phyloP scores from a whole-genome alignment of 2,797 vertebrate species.

The Cichlasoma orientale region DNA sequence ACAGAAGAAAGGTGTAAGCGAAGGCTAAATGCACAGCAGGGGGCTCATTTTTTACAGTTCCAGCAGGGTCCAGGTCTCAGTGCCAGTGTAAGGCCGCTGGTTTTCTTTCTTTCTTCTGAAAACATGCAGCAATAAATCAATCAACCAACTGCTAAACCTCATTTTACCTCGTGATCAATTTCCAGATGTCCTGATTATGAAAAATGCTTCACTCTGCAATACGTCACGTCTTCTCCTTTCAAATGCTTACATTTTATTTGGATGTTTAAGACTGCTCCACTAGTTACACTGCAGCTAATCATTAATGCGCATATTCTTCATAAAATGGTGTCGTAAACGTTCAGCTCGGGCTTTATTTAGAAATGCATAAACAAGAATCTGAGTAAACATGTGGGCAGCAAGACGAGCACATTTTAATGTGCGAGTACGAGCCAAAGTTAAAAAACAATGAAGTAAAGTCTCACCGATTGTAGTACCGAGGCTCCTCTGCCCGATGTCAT shows the following conservation, averaged over 20 bases:
- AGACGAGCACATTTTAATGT: background rate
- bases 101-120: background rate
- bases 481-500: conserved; percentile 76
- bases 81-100: rapidly evolving
- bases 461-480: conserved; percentile 79
- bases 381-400: background rate
- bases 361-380: background rate
- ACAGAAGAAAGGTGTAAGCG: background rate
- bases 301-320: background rate
- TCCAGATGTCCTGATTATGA: background rate
- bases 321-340: background rate
- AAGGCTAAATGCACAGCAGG: background rate
- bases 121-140: background rate
- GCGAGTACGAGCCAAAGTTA: background rate
- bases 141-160: background rate
- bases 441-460: conserved; percentile 8
- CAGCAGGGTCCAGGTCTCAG: background rate
- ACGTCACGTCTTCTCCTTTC: background rate
- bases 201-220: background rate
- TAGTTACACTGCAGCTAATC: background rate
- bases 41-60: background rate
- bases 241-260: background rate
- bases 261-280: background rate
- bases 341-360: background rate
- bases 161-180: background rate